phyloP scores from a whole-genome alignment of 2,113 vertebrate genomes.

The Fregetta grallaria region DNA sequence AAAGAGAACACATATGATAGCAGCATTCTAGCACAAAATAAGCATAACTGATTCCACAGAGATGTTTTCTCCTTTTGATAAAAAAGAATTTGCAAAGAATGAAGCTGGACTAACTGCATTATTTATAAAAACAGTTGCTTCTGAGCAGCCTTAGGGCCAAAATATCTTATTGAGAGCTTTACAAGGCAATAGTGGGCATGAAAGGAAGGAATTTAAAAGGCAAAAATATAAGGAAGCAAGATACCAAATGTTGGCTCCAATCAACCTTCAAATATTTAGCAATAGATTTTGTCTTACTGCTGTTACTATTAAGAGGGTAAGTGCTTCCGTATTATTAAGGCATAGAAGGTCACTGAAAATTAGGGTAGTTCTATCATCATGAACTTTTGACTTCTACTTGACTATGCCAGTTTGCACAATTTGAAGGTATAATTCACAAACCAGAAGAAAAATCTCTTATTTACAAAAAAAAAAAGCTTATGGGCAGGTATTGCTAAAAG shows the following conservation, averaged over 20 bases:
- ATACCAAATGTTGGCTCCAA: neutral
- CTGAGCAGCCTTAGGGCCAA: neutral
- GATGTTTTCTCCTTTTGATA: neutral
- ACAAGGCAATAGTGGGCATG: neutral
- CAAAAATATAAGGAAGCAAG: neutral
- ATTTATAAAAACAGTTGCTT: neutral
- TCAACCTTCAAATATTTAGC: neutral
- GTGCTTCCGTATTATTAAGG: neutral
- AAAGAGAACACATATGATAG: neutral
- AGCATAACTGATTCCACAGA: constrained; percentile 4
- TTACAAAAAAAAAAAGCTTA: neutral
- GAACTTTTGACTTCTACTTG: neutral
- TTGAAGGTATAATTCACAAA: neutral
- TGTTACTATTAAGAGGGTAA: neutral
- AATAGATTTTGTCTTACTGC: neutral
- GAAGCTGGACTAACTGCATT: neutral
- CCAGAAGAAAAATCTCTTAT: neutral
- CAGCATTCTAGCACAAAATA: neutral
- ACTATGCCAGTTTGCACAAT: neutral
- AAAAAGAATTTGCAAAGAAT: constrained; percentile 1
- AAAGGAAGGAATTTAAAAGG: neutral
- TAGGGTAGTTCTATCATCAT: neutral
- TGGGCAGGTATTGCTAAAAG: neutral
- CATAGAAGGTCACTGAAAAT: neutral
- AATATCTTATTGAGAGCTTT: neutral